Percentiles rank a stretch among this genome's conserved stretches.
These are phyloP conservation scores for Seladonia tumulorum DNA, from an alignment of 2,888 invertebrate species.

Conservation along the genomic window DNA sequence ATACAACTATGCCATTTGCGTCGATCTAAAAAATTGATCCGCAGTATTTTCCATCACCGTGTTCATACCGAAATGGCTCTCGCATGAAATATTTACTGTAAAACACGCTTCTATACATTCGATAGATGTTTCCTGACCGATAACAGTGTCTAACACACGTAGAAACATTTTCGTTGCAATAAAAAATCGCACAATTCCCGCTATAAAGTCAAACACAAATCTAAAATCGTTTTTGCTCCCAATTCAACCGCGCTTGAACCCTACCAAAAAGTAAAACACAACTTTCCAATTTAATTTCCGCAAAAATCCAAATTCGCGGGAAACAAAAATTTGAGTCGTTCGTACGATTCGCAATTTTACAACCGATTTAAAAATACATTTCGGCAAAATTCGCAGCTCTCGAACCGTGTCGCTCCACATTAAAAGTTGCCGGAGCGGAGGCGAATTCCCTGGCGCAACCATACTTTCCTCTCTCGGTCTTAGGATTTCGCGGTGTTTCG, in stretches of 20 bases:
- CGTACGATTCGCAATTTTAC: not conserved
- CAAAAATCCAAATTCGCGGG: not conserved
- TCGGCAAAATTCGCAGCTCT: not conserved
- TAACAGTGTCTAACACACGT: not conserved
- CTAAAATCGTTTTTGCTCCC: too few species aligned
- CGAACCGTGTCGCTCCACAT: not conserved
- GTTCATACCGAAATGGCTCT: not conserved
- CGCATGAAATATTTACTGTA: not conserved
- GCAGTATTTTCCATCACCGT: not conserved
- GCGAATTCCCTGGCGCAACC: not conserved
- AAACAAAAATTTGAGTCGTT: not conserved
- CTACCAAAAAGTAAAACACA: too few species aligned
- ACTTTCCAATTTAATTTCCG: not conserved
- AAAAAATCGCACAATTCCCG: not conserved
- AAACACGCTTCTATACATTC: not conserved
- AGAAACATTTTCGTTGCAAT: not conserved
- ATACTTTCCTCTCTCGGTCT: constrained; percentile 2
- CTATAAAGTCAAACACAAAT: too few species aligned
- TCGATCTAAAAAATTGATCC: not conserved
- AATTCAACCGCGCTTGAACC: too few species aligned
- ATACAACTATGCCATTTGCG: not conserved
- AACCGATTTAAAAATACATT: not conserved
- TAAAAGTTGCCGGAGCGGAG: not conserved
- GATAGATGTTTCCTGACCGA: not conserved
- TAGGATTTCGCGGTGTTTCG: not conserved